Percentiles rank a stretch among this genome's conserved stretches.
Conservation (phyloP, 2,888 invertebrate species). For the Periphyllus acericola region DNA sequence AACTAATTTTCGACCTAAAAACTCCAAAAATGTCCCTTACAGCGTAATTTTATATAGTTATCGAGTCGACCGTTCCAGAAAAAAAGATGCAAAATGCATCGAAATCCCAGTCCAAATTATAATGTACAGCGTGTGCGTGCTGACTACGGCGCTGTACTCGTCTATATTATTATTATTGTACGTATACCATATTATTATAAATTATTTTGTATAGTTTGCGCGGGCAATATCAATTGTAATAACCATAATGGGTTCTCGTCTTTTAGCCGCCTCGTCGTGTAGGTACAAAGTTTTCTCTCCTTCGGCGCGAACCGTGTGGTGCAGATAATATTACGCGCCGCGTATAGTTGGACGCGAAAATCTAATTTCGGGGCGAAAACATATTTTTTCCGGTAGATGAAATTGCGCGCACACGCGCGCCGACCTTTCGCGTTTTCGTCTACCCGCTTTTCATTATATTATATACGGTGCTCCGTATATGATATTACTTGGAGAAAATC, state of each 20-base stretch:
- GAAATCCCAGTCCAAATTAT: no score
- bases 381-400: slow-evolving; percentile 30
- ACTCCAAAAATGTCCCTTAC: no score
- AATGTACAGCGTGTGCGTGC: no score
- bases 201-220: neutral
- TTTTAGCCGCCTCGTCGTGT: neutral
- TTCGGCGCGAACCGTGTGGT: neutral
- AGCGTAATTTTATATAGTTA: no score
- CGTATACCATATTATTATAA: neutral
- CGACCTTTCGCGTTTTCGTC: neutral
- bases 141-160: no score
- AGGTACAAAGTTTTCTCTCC: neutral
- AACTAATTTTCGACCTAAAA: no score
- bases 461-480: neutral
- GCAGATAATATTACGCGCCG: neutral
- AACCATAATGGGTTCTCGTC: slow-evolving; percentile 22
- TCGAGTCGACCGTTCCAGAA: no score
- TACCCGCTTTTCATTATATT: neutral
- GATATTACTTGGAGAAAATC: slow-evolving; percentile 36
- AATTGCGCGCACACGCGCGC: neutral
- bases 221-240: slow-evolving; percentile 13
- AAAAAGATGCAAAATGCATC: no score
- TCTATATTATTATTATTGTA: neutral
- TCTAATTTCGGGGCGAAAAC: slow-evolving; percentile 34
- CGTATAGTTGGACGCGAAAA: neutral